Evolutionary conservation across 2,113 vertebrate species (phyloP), one percentile per base, ranked within the genome.

Genomic region (Hippocampus comes): DNA sequence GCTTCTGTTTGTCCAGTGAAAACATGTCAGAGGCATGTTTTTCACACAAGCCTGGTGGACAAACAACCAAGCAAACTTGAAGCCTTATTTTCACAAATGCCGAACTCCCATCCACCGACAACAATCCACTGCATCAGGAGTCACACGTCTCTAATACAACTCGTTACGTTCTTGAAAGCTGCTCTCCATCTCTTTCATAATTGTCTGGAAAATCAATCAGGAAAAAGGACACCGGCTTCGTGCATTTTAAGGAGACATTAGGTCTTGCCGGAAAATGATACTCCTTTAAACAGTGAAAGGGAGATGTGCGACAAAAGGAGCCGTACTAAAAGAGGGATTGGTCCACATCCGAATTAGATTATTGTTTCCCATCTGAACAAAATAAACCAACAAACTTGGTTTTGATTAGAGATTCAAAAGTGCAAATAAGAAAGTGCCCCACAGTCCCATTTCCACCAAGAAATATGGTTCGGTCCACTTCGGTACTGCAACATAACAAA

Each of bases 1-100:
- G 84, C 76, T 82, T 56, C 79, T 49, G 76, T 81, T 80, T 82
- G 80, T 81, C 70, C 70, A 11, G 38, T 56, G 76, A 73, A 72
- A 72, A 80, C 11, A 59, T 68, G 70, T 60, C 38, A 41, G 25
- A 68, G 60, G 76, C 68, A 9, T 71, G 76, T 66, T 75, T 79
- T 74, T 71, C 49, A 68, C 71, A 51, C 27, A 49, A 65, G 61
- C 71, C 38, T 4, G 69, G 69, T 51, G 64, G 75, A 76, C 67
- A 72, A 83, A 82, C 70, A 74, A 60, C 51, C 55, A 66, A 74
- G 51, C 63, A 65, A 64, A 41, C 56, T 63, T 38, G 9, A 2
- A 43, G 71, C 57, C 75, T 46, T 70, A 80, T 79, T 78, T 78
- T 30, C 30, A 30, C 30, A 30, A 30, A 30, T 30, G 30, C 30